phyloP scores from a whole-genome alignment of 2,797 vertebrate species.

The Acipenser transmontanus region DNA sequence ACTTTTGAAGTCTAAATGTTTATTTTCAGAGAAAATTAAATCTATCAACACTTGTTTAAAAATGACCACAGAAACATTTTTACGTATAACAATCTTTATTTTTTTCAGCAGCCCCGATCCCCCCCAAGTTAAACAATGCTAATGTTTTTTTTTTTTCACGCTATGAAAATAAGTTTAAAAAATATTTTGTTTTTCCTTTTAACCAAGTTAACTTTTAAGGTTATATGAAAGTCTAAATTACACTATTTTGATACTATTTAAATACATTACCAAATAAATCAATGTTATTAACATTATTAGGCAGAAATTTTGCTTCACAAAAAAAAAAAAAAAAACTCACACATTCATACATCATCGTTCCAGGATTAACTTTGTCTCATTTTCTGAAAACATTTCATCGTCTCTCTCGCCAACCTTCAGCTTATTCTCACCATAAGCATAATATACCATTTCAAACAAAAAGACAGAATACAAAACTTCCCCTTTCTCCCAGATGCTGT shows the following conservation, averaged over 20 bases:
- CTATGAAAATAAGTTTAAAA: conserved; percentile 54
- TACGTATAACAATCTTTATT: conserved; percentile 57
- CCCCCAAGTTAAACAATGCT: conserved; percentile 45
- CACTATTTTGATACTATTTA: conserved; percentile 50
- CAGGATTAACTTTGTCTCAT: conserved; percentile 32
- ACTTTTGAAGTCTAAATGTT: too few relatives aligned
- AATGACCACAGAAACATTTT: conserved; percentile 33
- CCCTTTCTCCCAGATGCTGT: conserved; percentile 14
- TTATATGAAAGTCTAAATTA: conserved; percentile 61
- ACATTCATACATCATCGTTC: conserved; percentile 41
- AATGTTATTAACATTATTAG: conserved; percentile 37
- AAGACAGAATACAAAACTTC: background rate
- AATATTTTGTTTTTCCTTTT: conserved; percentile 30
- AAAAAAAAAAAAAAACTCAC: conserved; percentile 23
- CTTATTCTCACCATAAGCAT: conserved; percentile 25
- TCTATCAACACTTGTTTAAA: conserved; percentile 21
- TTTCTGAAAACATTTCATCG: conserved; percentile 26
- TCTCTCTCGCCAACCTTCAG: conserved; percentile 25
- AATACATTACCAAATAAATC: conserved; percentile 49
- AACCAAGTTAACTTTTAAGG: conserved; percentile 54
- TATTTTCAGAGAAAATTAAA: background rate
- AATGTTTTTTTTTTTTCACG: conserved; percentile 51
- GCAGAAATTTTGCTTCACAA: conserved; percentile 41
- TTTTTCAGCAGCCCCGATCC: conserved; percentile 54
- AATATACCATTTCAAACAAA: conserved; percentile 19